Base-by-base conservation (phyloP, 1,140 invertebrate genomes). In the Coenobita brevimanus region DNA sequence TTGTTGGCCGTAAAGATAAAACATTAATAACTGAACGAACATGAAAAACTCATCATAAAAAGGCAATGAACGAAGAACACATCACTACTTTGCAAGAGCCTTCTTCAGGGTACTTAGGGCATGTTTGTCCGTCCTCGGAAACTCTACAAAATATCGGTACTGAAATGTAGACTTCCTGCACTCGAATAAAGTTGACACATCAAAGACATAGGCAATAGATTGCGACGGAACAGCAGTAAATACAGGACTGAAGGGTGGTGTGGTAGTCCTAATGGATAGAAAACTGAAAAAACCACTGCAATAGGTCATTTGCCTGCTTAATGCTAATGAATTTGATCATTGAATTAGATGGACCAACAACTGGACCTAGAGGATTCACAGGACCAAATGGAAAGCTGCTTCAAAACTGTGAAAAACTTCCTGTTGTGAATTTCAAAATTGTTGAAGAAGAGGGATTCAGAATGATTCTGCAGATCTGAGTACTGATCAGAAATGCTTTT, bases 151-250 rank as follows among this genome's bases (percentile, higher is more conserved):
- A n/a, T 76, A 76, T 76, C 33, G 30, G 64, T 69, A 30, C 64
- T 69, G 24, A 69, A 69, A 27, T 69, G 38, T 69, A 17, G 64
- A 69, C 38, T 69, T 27, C 24, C 64, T 69, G 64, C 62, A 69
- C 2, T 69, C 64, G 24, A 69, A 69, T 36, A n/a, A n/a, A n/a
- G n/a, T n/a, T n/a, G n/a, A n/a, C n/a, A n/a, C n/a, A n/a, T n/a
- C n/a, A n/a, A n/a, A 69, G 64, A 69, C 38, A 33, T 33, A 69
- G 64, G 24, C 64, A 69, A 69, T 27, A 69, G 64, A 36, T 33
- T 76, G 73, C 46, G 73, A 76, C 46, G 36, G 36, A 38, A 76
- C 10, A 43, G 73, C 41, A 76, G 73, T 76, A 41, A 76, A 76
- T 46, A 76, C 73, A 76, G 73, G 33, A 43, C 8, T 27, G 30